Evolutionary conservation across 2,113 vertebrate species (phyloP).

Genomic region (Chitala chitala): DNA sequence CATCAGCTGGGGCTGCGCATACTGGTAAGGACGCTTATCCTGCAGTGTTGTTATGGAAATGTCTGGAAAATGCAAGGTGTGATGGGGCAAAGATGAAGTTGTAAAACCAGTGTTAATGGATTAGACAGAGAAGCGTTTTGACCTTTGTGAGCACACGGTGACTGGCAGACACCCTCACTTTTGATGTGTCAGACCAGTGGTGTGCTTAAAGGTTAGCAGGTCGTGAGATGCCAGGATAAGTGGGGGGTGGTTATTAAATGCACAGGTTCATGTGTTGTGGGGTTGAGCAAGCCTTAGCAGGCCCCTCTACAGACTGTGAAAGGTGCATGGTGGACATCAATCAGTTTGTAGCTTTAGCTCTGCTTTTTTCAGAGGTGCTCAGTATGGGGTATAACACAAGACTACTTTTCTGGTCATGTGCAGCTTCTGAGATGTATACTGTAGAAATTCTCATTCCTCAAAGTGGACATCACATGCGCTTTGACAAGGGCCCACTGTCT

Average conservation of each 20-base stretch:
- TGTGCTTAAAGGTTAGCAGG: neutral
- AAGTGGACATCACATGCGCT: neutral
- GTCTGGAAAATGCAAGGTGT: neutral
- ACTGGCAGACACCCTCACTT: slow-evolving; percentile 1
- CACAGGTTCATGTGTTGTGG: too few relatives aligned
- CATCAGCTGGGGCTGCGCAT: neutral
- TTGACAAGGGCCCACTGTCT: neutral
- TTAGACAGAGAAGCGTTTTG: neutral
- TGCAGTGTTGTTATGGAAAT: neutral
- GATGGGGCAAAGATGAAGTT: neutral
- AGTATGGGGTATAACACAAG: too few relatives aligned
- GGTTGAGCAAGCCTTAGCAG: neutral
- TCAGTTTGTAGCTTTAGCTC: too few relatives aligned
- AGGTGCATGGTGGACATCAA: too few relatives aligned
- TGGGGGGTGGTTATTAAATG: too few relatives aligned
- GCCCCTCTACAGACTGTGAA: too few relatives aligned
- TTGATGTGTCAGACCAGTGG: neutral
- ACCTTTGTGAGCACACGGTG: neutral
- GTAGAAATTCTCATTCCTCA: neutral
- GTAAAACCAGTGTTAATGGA: neutral
- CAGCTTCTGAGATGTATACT: neutral
- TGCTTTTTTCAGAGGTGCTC: too few relatives aligned
- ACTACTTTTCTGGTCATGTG: neutral
- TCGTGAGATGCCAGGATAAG: too few relatives aligned
- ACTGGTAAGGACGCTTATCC: neutral